phyloP scores from a whole-genome alignment of 2,797 vertebrate species.

The Chromobotia macracanthus region DNA sequence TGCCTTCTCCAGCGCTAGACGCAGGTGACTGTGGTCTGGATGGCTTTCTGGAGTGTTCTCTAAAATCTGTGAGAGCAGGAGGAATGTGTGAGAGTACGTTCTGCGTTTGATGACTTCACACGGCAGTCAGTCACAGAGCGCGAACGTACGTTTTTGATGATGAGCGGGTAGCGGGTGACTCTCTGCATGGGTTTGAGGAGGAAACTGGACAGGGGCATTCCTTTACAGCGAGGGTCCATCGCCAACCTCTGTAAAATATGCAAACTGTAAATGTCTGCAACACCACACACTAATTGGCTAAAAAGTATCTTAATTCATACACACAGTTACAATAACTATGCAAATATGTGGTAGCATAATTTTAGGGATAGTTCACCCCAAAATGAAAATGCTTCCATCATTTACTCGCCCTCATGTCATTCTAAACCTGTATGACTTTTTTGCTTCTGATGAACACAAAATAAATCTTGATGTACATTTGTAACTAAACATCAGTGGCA shows the following conservation, averaged over 20 bases:
- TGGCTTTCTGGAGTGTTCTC: conserved; percentile 96
- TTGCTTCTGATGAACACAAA: too few species aligned
- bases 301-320: too few species aligned
- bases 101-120: not conserved
- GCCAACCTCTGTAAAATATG: conserved; percentile 85
- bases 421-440: too few species aligned
- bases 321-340: too few species aligned
- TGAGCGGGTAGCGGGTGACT: conserved; percentile 95
- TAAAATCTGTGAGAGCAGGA: conserved; percentile 79
- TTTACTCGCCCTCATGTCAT: too few species aligned
- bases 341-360: too few species aligned
- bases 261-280: not conserved
- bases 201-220: conserved; percentile 97
- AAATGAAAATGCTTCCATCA: too few species aligned
- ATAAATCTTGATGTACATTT: too few species aligned
- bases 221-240: conserved; percentile 96
- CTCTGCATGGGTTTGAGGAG: conserved; percentile 98
- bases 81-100: not conserved
- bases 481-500: too few species aligned
- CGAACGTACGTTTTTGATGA: conserved; percentile 91
- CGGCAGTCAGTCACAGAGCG: not conserved
- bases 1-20: conserved; percentile 93
- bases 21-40: conserved; percentile 94
- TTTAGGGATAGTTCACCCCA: not conserved
- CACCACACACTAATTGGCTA: too few species aligned